Evolutionary conservation across 2,113 vertebrate genomes (phyloP).

Genomic region (Ploceus nigricollis): DNA sequence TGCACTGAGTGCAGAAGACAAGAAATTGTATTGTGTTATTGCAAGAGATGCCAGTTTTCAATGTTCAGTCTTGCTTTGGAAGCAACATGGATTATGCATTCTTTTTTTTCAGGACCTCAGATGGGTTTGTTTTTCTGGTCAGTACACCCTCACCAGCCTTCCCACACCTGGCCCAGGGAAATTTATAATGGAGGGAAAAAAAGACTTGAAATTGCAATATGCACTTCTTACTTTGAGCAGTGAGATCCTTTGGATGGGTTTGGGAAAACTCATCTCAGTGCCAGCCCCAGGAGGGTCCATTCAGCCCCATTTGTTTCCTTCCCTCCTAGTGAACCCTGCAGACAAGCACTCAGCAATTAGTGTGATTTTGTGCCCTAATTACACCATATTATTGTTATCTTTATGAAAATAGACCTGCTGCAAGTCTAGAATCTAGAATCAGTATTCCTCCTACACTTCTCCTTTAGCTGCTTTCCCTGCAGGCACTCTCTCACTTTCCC

Average conservation of each 20-base stretch:
- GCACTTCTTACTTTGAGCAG: neutral
- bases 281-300: neutral
- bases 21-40: neutral
- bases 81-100: neutral
- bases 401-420: constrained; percentile 21
- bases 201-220: neutral
- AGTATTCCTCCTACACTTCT: constrained; percentile 45
- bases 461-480: constrained; percentile 4
- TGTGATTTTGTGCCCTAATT: constrained; percentile 29
- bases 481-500: neutral
- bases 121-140: neutral
- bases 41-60: neutral
- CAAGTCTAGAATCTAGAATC: constrained; percentile 29
- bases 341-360: neutral
- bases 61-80: neutral
- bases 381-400: neutral
- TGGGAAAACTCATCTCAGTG: neutral
- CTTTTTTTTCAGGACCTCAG: neutral
- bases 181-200: neutral
- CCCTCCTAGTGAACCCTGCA: neutral
- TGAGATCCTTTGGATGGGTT: neutral
- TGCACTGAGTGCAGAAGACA: neutral
- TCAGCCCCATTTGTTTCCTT: neutral
- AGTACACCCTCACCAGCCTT: neutral
- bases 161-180: neutral